These are phyloP conservation scores for Pagrus major DNA, from an alignment of 2,113 vertebrate species.

Conservation along the genomic window DNA sequence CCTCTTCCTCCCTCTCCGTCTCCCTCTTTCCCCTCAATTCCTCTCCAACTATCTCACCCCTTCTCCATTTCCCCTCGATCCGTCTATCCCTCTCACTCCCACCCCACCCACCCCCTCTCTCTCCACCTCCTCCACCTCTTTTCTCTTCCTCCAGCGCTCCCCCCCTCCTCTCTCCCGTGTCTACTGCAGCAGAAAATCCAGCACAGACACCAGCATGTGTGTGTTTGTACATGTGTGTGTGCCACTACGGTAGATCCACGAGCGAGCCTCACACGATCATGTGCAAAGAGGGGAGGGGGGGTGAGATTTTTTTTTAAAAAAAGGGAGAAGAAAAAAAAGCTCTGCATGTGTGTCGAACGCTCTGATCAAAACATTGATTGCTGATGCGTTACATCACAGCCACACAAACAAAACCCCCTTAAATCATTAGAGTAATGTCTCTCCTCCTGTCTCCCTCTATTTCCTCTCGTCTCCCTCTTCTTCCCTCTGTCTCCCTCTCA, in stretches of 20 bases:
- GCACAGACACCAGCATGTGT: conserved; percentile 78
- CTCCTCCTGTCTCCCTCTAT: conserved; percentile 55
- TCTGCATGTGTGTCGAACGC: conserved; percentile 5
- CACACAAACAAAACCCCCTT: conserved; percentile 68
- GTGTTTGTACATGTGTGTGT: conserved; percentile 60
- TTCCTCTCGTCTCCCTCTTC: conserved; percentile 57
- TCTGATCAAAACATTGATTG: conserved; percentile 74
- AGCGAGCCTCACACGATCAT: conserved; percentile 39
- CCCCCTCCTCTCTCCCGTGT: conserved; percentile 66
- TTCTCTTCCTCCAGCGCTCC: conserved; percentile 53
- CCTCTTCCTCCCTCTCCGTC: conserved; percentile 43
- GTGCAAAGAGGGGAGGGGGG: conserved; percentile 24
- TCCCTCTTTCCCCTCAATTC: conserved; percentile 44
- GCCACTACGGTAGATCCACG: conserved; percentile 54
- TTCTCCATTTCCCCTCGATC: conserved; percentile 72
- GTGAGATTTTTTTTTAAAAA: conserved; percentile 22
- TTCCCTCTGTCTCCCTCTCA: conserved; percentile 42
- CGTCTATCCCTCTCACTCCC: conserved; percentile 35
- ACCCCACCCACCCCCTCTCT: conserved; percentile 56
- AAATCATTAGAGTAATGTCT: conserved; percentile 69
- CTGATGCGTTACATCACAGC: conserved; percentile 70
- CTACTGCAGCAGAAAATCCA: conserved; percentile 85
- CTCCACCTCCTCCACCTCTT: conserved; percentile 44
- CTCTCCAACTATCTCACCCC: conserved; percentile 58
- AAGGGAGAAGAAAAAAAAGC: not conserved